phyloP scores from a whole-genome alignment of 2,888 invertebrate species.

The Endotricha flammealis region DNA sequence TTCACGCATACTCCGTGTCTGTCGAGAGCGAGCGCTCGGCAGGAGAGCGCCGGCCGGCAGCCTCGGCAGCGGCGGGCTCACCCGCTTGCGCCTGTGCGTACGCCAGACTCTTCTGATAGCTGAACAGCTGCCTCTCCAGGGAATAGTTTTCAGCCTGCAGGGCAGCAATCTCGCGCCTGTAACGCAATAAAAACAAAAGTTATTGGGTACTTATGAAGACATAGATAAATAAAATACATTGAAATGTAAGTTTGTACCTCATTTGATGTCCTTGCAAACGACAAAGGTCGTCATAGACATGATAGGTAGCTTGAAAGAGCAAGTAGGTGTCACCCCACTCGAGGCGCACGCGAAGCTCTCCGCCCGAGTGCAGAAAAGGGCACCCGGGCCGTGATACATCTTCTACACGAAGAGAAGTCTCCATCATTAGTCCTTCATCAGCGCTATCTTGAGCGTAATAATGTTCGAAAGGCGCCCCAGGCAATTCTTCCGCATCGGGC shows the following conservation, averaged over 20 bases:
- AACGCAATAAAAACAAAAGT: slow-evolving; percentile 27
- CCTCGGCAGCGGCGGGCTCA: slow-evolving; percentile 60
- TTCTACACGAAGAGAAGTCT: slow-evolving; percentile 85
- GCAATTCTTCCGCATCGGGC: slow-evolving; percentile 81
- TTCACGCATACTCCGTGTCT: slow-evolving; percentile 86
- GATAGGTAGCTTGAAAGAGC: slow-evolving; percentile 88
- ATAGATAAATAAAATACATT: not conserved
- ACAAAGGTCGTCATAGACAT: slow-evolving; percentile 89
- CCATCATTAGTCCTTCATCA: slow-evolving; percentile 90
- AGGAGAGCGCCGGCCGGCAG: slow-evolving; percentile 62
- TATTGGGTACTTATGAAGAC: not conserved
- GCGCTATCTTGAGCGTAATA: slow-evolving; percentile 88
- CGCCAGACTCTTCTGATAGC: slow-evolving; percentile 88
- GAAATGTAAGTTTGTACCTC: slow-evolving; percentile 73
- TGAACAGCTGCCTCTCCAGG: slow-evolving; percentile 88
- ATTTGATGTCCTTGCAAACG: slow-evolving; percentile 90
- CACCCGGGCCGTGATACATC: slow-evolving; percentile 83
- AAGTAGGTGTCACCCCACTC: slow-evolving; percentile 91
- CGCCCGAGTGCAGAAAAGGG: slow-evolving; percentile 84
- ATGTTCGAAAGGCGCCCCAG: slow-evolving; percentile 86
- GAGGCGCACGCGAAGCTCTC: slow-evolving; percentile 85
- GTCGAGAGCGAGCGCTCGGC: slow-evolving; percentile 81
- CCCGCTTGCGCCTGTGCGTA: slow-evolving; percentile 82
- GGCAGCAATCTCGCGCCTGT: slow-evolving; percentile 86
- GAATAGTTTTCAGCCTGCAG: slow-evolving; percentile 91